Evolutionary conservation across 1,140 invertebrate genomes (phyloP), one percentile per base, ranked within the genome.

Genomic region (Drosophila pallidifrons): DNA sequence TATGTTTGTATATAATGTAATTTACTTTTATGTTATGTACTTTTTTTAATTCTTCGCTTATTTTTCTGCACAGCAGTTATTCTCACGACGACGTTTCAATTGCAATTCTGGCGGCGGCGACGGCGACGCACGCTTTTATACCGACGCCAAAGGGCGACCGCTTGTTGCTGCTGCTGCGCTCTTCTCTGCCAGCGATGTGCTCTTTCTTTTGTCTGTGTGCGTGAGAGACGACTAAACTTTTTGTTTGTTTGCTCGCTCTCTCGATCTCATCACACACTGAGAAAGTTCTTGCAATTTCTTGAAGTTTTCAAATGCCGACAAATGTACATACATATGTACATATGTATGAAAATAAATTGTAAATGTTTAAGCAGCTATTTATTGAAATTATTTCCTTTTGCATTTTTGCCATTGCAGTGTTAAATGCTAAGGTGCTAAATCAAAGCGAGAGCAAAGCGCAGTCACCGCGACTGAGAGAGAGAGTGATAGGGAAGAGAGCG

Each of bases 251-350:
- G 32, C 8, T 72, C 13, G 41, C 25, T 67, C 32, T 47, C 43
- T 57, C 58, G 15, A 28, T 32, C 20, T 49, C 32, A 41, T 49
- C 32, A 41, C 41, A 8, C 15, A 60, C 35, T 20, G 20, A 47
- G 47, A 82, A 80, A 58, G 45, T 80, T 87, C 72, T 72, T 74
- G 72, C 47, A 74, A 66, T 68, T 82, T 87, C 73, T 82, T 46
- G 65, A 15, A 57, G 28, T 57, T 88, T 87, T 71, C 79, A 20
- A 43, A 13, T 41, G 38, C 32, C 32, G 20, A 32, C 32, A 59
- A 28, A 66, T 30, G n/a, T 55, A 67, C 25, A 70, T 74, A 63
- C 1, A 16, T 64, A 52, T 43, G 10, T 35, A 28, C 28, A 38
- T 51, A 38, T 46, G 38, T 60, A 38, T 63, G 25, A 28, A 28